phyloP scores from a whole-genome alignment of 2,888 invertebrate species.

The Fragum whitleyi region DNA sequence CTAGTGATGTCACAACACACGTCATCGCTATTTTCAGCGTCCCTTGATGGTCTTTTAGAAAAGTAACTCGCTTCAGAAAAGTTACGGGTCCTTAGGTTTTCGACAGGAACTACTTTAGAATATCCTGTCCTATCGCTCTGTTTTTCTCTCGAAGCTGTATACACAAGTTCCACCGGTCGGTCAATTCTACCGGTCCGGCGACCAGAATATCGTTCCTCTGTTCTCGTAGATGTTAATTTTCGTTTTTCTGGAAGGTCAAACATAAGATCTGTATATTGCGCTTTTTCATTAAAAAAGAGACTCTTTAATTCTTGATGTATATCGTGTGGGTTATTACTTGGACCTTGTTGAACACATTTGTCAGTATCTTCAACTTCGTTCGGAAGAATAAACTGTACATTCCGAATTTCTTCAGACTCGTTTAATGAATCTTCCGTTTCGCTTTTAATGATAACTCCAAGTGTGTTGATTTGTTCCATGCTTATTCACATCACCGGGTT shows the following conservation, averaged over 20 bases:
- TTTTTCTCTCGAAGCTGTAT: neutral
- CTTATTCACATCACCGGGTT: too few relatives aligned
- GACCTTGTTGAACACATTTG: neutral
- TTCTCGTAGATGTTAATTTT: neutral
- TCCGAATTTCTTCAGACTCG: neutral
- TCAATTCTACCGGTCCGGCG: neutral
- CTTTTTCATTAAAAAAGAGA: neutral
- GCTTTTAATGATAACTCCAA: neutral
- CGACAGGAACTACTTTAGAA: neutral
- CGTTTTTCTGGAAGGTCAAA: neutral
- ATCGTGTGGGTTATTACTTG: neutral
- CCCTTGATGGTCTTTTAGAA: neutral
- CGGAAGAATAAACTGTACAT: conserved; percentile 8
- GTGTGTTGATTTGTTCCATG: too few relatives aligned
- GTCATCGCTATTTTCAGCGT: neutral
- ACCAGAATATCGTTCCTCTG: neutral
- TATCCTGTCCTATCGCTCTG: neutral
- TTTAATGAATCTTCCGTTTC: neutral
- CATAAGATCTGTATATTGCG: neutral
- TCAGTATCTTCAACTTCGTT: neutral
- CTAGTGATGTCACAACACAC: neutral
- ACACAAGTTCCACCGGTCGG: neutral
- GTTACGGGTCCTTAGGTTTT: neutral
- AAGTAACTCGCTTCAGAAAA: conserved; percentile 17
- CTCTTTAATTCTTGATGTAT: neutral